phyloP scores from a whole-genome alignment of 2,888 invertebrate species.

The Patella pellucida region DNA sequence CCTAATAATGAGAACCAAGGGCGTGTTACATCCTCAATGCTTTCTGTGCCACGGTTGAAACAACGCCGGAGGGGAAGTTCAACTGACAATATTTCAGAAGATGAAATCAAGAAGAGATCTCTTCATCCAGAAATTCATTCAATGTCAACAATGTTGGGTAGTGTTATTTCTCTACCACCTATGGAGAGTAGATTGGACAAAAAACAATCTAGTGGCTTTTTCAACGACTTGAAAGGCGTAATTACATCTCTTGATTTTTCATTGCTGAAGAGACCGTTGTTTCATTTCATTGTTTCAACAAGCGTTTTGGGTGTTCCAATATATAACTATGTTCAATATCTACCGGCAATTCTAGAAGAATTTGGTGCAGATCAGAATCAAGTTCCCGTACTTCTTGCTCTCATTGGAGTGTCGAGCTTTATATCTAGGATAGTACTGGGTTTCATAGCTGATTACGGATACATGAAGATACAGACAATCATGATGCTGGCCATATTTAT shows the following conservation, averaged over 20 bases:
- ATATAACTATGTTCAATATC: constrained; percentile 12
- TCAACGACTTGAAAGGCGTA: background rate
- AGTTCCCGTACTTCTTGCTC: constrained; percentile 25
- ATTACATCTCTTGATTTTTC: background rate
- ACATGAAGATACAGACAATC: constrained; percentile 14
- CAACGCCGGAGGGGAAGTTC: background rate
- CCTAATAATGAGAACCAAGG: background rate
- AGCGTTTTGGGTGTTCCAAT: background rate
- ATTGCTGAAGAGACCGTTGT: background rate
- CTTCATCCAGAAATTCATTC: background rate
- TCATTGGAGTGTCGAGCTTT: constrained; percentile 30
- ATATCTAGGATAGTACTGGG: constrained; percentile 28
- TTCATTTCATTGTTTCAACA: background rate
- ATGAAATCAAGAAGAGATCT: background rate
- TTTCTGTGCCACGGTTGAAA: background rate
- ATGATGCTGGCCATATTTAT: background rate
- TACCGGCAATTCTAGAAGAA: constrained; percentile 24
- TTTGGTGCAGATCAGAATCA: constrained; percentile 21
- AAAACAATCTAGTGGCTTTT: background rate
- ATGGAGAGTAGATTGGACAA: background rate
- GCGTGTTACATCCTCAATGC: background rate
- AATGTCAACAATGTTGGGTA: background rate
- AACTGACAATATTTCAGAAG: too few species aligned
- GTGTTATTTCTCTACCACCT: background rate
- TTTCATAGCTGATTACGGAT: constrained; percentile 26